Evolutionary conservation across 2,888 invertebrate species (phyloP).

Genomic region (Athetis lepigone): DNA sequence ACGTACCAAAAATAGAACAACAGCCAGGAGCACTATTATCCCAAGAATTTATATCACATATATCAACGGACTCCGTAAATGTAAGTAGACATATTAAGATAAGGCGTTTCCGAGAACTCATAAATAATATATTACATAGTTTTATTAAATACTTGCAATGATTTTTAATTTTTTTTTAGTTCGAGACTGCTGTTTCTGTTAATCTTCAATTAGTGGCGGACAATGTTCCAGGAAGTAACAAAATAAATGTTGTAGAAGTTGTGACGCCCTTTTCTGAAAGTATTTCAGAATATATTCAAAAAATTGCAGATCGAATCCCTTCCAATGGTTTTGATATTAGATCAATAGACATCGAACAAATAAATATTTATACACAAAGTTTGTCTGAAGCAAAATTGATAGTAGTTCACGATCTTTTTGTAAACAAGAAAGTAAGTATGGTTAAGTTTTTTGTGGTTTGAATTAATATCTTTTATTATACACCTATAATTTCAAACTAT

Average conservation of each 20-base stretch:
- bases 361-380: not conserved
- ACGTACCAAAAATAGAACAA: not conserved
- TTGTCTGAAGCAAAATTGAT: not conserved
- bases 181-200: not conserved
- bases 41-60: conserved; percentile 1
- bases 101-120: not conserved
- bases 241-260: conserved; percentile 9
- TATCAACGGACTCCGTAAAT: not conserved
- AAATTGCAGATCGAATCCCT: no score
- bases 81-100: not conserved
- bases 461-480: no score
- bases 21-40: not conserved
- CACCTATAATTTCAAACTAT: no score
- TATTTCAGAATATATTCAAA: not conserved
- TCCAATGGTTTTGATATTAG: no score
- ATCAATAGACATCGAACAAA: no score
- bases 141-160: not conserved
- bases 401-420: conserved; percentile 1
- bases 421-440: not conserved
- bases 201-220: conserved; percentile 18
- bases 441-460: no score
- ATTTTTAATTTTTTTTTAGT: conserved; percentile 1
- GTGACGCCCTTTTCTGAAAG: not conserved
- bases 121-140: no score
- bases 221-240: not conserved